Evolutionary conservation across 1,140 invertebrate species (phyloP), one percentile per base, ranked within the genome.

Genomic region (Philopotamus ludificatus): DNA sequence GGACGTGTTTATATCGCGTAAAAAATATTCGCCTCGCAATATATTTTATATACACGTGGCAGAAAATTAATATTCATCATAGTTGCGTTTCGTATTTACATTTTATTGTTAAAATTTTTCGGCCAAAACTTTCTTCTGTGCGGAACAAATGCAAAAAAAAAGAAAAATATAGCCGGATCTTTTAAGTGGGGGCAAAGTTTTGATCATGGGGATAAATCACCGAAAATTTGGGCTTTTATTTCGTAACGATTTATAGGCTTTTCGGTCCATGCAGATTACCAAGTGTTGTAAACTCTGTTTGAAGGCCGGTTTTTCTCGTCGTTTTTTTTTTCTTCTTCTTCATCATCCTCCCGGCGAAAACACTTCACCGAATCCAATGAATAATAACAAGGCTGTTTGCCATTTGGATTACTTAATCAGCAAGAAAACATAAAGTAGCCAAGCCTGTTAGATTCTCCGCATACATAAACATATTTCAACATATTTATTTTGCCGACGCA

Each of bases 341-440:
- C n/a, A n/a, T n/a, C n/a, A n/a, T n/a, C n/a, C n/a, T n/a, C n/a
- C n/a, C 39, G 25, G 42, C 39, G 41, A 60, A 60, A 60, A 60
- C 57, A 60, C 57, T 60, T 60, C 57, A 60, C 16, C 57, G 44
- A 60, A 60, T 60, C 57, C 57, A 60, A 60, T 60, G 57, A 60
- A 60, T 60, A 60, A 60, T 60, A 60, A 60, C 57, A 34, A 60
- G 41, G 57, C 57, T 60, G 57, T 60, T 60, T 60, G 57, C 57
- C 57, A 47, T 60, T 60, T 60, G 57, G 57, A 60, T 60, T 60
- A 60, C 57, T 60, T 60, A 60, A 60, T 60, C 57, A 60, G 57
- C 57, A 60, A 60, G 57, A 60, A 60, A 60, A 60, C 57, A 60
- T 60, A 60, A 60, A 60, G 57, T 60, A 47, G 57, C 22, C 8